Evolutionary conservation across 2,888 invertebrate species (phyloP).

Genomic region (Orthosia cruda): DNA sequence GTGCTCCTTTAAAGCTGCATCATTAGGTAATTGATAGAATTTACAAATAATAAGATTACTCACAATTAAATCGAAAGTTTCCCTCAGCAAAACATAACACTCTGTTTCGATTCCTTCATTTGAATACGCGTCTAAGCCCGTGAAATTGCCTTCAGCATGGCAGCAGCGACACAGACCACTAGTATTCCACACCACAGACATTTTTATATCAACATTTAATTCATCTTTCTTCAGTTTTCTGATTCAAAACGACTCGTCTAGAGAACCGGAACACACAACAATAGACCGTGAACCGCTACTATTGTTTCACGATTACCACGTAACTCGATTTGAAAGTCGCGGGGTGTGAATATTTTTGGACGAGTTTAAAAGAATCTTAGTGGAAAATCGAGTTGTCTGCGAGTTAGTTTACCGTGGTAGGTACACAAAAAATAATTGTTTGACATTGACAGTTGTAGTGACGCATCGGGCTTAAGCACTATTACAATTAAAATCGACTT

Average conservation of each 20-base stretch:
- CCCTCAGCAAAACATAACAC: slow-evolving; percentile 75
- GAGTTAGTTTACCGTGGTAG: slow-evolving; percentile 38
- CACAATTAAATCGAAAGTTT: slow-evolving; percentile 80
- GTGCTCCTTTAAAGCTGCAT: background rate
- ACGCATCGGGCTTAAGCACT: background rate
- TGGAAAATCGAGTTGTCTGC: slow-evolving; percentile 18
- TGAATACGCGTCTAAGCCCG: slow-evolving; percentile 69
- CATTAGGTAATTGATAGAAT: background rate
- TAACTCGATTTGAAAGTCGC: slow-evolving; percentile 31
- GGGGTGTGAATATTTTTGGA: background rate
- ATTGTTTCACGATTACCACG: slow-evolving; percentile 13
- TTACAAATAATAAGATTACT: slow-evolving; percentile 42
- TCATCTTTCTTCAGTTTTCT: slow-evolving; percentile 43
- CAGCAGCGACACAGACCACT: slow-evolving; percentile 83
- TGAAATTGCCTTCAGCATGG: slow-evolving; percentile 77
- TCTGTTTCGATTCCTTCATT: slow-evolving; percentile 72
- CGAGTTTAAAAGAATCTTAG: background rate
- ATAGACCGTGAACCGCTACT: slow-evolving; percentile 40
- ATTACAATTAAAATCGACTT: too few relatives aligned
- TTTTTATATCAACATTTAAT: slow-evolving; percentile 56
- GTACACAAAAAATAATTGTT: background rate
- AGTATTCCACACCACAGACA: slow-evolving; percentile 73
- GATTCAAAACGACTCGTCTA: slow-evolving; percentile 8
- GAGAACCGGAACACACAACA: slow-evolving; percentile 36
- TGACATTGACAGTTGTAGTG: slow-evolving; percentile 50